phyloP scores from a whole-genome alignment of 1,140 invertebrate genomes.

The Cotesia chilonis region DNA sequence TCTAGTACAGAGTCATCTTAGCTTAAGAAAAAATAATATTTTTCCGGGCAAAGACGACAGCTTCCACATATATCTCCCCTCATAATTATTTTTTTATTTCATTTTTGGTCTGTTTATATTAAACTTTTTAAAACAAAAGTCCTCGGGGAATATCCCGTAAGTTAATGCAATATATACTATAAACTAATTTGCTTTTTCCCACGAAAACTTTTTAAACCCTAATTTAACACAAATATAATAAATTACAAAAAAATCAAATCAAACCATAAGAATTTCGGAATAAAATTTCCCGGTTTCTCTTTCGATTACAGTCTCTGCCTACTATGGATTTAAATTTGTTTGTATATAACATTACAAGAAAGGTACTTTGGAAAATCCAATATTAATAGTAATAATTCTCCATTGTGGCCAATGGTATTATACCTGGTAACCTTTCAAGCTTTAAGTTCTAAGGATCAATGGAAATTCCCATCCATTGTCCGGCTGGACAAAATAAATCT shows the following conservation, averaged over 20 bases:
- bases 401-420: background rate
- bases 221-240: no score
- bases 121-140: slow-evolving; percentile 25
- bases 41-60: slow-evolving; percentile 27
- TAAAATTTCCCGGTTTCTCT: no score
- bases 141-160: background rate
- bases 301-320: no score
- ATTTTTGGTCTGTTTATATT: slow-evolving; percentile 14
- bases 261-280: no score
- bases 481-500: background rate
- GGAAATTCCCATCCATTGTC: background rate
- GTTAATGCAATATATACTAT: no score
- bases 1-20: slow-evolving; percentile 3
- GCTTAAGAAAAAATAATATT: slow-evolving; percentile 38
- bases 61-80: slow-evolving; percentile 12
- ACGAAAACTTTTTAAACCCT: no score
- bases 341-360: no score
- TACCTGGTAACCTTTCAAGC: no score
- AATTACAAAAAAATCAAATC: no score
- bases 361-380: slow-evolving; percentile 6
- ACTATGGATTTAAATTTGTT: no score
- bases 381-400: slow-evolving; percentile 1
- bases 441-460: no score
- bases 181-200: no score
- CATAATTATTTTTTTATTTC: slow-evolving; percentile 11